These are phyloP conservation scores for Pseudanteris insignis DNA, from an alignment of 2,888 invertebrate species.

Conservation along the genomic window DNA sequence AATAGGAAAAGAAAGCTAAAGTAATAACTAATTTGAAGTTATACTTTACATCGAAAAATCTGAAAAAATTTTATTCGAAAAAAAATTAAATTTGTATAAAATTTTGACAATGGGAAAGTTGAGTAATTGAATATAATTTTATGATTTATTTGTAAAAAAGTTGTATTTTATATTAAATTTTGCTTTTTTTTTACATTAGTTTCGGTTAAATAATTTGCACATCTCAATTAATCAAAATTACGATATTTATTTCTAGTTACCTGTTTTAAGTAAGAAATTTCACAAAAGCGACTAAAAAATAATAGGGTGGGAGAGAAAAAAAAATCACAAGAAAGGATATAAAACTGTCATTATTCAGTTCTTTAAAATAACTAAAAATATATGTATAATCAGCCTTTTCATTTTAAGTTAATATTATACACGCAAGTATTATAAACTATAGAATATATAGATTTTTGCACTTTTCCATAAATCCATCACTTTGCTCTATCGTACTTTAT, in stretches of 20 bases:
- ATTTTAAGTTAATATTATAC: conserved; percentile 22
- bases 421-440: conserved; percentile 14
- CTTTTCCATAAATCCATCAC: conserved; percentile 25
- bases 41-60: no score
- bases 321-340: conserved; percentile 9
- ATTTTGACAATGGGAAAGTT: no score
- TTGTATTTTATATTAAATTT: conserved; percentile 1
- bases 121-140: no score
- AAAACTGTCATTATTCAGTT: conserved; percentile 4
- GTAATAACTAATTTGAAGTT: no score
- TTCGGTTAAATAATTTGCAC: conserved; percentile 34
- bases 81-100: no score
- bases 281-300: conserved; percentile 12
- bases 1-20: no score
- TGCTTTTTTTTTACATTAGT: not conserved
- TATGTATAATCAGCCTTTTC: conserved; percentile 34
- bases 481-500: not conserved
- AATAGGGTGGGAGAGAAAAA: not conserved
- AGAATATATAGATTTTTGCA: conserved; percentile 28
- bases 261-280: conserved; percentile 5
- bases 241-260: conserved; percentile 6
- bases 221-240: conserved; percentile 21
- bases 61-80: no score
- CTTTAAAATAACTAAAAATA: conserved; percentile 30
- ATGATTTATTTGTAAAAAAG: no score